Evolutionary conservation across 2,113 vertebrate species (phyloP).

Genomic region (Charadrius vociferus): DNA sequence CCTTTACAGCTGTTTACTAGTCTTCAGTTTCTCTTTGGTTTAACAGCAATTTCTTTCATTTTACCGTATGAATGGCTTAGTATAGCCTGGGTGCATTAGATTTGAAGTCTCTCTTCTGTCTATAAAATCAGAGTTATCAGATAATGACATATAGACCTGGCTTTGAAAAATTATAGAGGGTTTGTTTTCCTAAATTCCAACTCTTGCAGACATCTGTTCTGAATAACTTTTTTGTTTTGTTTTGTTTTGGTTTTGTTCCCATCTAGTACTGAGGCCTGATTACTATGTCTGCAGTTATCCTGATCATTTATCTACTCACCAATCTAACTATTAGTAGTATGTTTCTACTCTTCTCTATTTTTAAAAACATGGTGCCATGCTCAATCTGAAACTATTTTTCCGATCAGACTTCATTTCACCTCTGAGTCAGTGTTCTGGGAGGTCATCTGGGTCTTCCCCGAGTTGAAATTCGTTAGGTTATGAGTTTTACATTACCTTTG

Average conservation of each 20-base stretch:
- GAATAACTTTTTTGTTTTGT: neutral
- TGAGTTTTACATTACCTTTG: neutral
- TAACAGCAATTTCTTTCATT: neutral
- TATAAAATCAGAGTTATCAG: neutral
- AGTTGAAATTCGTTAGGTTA: neutral
- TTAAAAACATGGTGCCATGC: neutral
- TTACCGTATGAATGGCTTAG: neutral
- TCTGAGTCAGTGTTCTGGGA: neutral
- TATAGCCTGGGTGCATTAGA: neutral
- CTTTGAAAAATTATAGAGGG: neutral
- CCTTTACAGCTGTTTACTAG: neutral
- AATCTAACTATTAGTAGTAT: neutral
- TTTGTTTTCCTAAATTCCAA: neutral
- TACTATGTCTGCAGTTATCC: neutral
- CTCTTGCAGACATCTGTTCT: neutral
- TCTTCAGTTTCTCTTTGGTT: neutral
- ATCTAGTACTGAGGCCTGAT: neutral
- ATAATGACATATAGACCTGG: neutral
- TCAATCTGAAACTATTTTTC: neutral
- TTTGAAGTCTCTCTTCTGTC: neutral
- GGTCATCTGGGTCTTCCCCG: neutral
- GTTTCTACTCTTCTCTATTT: neutral
- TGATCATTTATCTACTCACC: neutral
- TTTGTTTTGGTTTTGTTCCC: neutral
- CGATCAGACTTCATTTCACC: neutral